Evolutionary conservation across 2,888 invertebrate genomes (phyloP), one percentile per base, ranked within the genome.

Genomic region (Drosophila seclusa): DNA sequence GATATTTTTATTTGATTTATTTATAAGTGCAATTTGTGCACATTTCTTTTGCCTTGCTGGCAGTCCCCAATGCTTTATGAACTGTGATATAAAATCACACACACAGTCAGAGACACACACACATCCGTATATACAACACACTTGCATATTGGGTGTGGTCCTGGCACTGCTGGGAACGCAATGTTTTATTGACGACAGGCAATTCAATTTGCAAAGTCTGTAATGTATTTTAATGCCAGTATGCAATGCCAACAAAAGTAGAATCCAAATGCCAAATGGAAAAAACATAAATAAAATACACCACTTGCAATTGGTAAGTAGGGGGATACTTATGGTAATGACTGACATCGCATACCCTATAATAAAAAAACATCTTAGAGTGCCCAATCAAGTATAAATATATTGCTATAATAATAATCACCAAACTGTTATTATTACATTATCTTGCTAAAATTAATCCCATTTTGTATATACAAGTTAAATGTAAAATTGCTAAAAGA

Each of bases 1-100:
- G 75, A 87, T 82, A 85, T 80, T 89, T 85, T 77, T 83, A 83
- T 90, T 87, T 90, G 89, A 87, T 90, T 87, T 87, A 90, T 86
- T 88, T 90, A 86, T 76, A 88, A 90, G 79, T 87, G 88, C 90
- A 88, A 90, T 87, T 90, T 87, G 89, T 88, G 76, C 83, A 74
- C 83, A 88, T 87, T 88, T 80, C 83, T 88, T 83, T 83, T 75
- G 63, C 83, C 76, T 78, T 76, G 74, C 84, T 78, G 68, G 34
- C 75, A 64, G 48, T 70, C 58, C 64, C 76, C 67, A 76, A 40
- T 70, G 76, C 80, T 53, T 59, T 76, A 65, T 78, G 80, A 80
- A 49, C 71, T 65, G 34, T 55, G 54, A 53, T 34, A 21, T 29
- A 52, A 40, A 54, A 49, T 2, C 21, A 40, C n/a, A 53, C 16